These are phyloP conservation scores for Elymnias hypermnestra DNA, from an alignment of 1,140 invertebrate species.

Conservation along the genomic window DNA sequence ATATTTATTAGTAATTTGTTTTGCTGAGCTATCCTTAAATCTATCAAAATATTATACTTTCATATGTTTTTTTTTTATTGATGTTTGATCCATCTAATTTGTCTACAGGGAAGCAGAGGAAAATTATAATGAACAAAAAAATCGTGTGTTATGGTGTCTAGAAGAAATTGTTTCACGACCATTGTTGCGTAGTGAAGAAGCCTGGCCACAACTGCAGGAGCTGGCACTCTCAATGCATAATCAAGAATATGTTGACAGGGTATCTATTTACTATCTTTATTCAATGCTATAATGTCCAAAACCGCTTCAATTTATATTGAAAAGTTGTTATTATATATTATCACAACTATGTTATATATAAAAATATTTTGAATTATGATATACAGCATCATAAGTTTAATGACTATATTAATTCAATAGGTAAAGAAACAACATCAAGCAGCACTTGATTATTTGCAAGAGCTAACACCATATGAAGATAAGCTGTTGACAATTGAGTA, in stretches of 20 bases:
- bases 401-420: slow-evolving; percentile 17
- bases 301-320: too few species aligned
- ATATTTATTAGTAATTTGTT: too few species aligned
- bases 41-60: too few species aligned
- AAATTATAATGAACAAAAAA: slow-evolving; percentile 41
- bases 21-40: too few species aligned
- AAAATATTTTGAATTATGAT: neutral
- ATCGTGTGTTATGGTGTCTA: slow-evolving; percentile 46
- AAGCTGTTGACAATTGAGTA: slow-evolving; percentile 51
- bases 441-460: slow-evolving; percentile 53
- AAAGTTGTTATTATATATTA: too few species aligned
- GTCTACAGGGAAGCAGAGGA: slow-evolving; percentile 35
- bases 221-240: slow-evolving; percentile 31
- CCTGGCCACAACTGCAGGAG: slow-evolving; percentile 37
- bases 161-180: slow-evolving; percentile 53
- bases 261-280: too few species aligned
- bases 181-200: slow-evolving; percentile 39
- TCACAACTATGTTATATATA: too few species aligned
- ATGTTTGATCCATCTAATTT: too few species aligned
- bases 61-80: too few species aligned
- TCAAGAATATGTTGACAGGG: slow-evolving; percentile 49
- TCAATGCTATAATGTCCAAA: too few species aligned
- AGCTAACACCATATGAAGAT: slow-evolving; percentile 58
- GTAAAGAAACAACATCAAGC: slow-evolving; percentile 52
- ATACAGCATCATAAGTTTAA: neutral